Percentiles rank a stretch among this genome's conserved stretches.
Evolutionary conservation across 2,888 invertebrate genomes (phyloP).

Genomic region (Plebejus melissa): DNA sequence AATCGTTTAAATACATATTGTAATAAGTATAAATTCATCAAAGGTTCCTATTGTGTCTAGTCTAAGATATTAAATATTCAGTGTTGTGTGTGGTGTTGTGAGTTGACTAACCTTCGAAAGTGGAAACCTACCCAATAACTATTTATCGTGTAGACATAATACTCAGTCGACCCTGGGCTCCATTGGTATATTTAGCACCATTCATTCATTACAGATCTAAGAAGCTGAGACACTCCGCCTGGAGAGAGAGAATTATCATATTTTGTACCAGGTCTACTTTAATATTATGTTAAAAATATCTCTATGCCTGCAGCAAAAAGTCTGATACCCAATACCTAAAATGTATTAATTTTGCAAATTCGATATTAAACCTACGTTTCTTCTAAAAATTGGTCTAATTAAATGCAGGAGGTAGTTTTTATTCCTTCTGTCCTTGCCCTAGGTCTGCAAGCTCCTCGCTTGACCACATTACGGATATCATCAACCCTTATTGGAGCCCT

Average conservation of each 20-base stretch:
- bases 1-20: not conserved
- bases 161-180: not conserved
- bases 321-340: too few relatives aligned
- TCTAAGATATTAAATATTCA: not conserved
- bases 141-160: not conserved
- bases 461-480: conserved; percentile 12
- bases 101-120: not conserved
- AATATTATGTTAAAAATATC: too few relatives aligned
- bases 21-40: not conserved
- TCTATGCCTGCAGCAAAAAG: too few relatives aligned
- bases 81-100: not conserved
- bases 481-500: conserved; percentile 1
- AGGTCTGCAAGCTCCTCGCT: not conserved
- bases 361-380: too few relatives aligned
- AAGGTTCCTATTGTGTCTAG: not conserved
- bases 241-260: too few relatives aligned
- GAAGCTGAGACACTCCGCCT: not conserved
- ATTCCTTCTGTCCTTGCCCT: not conserved
- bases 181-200: not conserved
- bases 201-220: not conserved
- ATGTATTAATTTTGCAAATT: too few relatives aligned
- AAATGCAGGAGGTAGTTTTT: not conserved
- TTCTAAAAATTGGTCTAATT: too few relatives aligned
- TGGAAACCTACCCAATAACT: not conserved
- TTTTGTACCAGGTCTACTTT: too few relatives aligned